Evolutionary conservation across 2,888 invertebrate genomes (phyloP).

Genomic region (Drosophila tanythrix): DNA sequence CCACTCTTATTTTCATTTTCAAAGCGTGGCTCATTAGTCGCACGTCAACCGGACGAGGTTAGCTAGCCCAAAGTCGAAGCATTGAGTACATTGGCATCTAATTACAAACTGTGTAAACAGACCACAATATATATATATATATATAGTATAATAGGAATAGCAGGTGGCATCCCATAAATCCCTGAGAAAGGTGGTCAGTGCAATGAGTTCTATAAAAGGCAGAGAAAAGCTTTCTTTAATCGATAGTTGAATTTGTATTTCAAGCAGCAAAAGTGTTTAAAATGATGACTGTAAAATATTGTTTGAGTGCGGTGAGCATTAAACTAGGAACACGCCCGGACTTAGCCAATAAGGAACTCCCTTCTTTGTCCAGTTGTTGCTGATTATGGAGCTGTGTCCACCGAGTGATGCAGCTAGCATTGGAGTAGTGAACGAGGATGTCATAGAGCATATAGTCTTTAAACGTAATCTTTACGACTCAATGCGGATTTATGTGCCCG

Average conservation of each 20-base stretch:
- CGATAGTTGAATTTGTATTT: neutral
- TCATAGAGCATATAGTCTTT: neutral
- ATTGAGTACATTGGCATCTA: constrained; percentile 34
- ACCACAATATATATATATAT: neutral
- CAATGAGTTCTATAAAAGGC: constrained; percentile 16
- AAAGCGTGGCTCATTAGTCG: constrained; percentile 60
- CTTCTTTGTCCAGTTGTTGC: neutral
- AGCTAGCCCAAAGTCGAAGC: constrained; percentile 14
- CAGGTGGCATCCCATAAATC: neutral
- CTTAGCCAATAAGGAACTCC: neutral
- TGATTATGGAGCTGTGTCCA: neutral
- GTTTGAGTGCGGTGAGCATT: constrained; percentile 9
- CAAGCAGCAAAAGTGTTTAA: neutral
- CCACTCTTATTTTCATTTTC: constrained; percentile 77
- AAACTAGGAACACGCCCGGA: neutral
- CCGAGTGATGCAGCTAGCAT: neutral
- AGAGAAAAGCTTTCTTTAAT: neutral
- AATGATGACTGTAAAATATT: constrained; percentile 5
- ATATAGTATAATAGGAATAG: neutral
- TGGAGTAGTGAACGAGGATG: neutral
- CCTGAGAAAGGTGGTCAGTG: neutral
- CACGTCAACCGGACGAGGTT: constrained; percentile 46
- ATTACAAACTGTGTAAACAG: constrained; percentile 14
- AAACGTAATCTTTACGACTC: neutral
- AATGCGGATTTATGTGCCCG: neutral